Conservation (phyloP, 1,140 invertebrate genomes). For the Oryctes rhinoceros region DNA sequence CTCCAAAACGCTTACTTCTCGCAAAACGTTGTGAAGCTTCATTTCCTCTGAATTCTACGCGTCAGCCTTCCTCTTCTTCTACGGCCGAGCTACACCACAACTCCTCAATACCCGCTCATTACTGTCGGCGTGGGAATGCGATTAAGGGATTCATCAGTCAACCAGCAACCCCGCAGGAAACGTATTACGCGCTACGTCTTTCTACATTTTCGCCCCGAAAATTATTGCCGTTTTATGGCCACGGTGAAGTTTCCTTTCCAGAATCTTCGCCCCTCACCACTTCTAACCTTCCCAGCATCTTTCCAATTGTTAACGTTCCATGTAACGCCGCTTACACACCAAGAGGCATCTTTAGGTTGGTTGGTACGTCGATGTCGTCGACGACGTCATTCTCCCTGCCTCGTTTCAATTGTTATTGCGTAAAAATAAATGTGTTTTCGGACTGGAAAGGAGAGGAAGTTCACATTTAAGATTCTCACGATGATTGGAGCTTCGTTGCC, state of each 20-base stretch:
- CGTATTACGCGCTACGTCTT: conserved; percentile 18
- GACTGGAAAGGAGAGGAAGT: not conserved
- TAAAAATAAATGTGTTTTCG: conserved; percentile 34
- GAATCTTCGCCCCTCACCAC: not conserved
- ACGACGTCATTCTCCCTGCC: not conserved
- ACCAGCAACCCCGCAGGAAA: conserved; percentile 16
- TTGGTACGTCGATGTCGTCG: not conserved
- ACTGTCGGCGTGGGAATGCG: conserved; percentile 6
- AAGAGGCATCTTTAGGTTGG: not conserved
- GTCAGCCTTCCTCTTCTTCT: too few species aligned
- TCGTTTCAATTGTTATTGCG: conserved; percentile 27
- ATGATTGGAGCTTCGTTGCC: not conserved
- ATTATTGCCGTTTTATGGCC: conserved; percentile 24
- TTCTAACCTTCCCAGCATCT: not conserved
- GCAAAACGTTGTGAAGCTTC: too few species aligned
- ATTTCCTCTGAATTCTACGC: too few species aligned
- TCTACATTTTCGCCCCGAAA: conserved; percentile 20
- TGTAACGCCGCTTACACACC: too few species aligned
- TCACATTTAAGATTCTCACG: not conserved
- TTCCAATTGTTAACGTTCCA: too few species aligned
- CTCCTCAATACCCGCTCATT: not conserved
- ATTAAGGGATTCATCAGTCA: conserved; percentile 34
- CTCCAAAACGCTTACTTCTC: too few species aligned
- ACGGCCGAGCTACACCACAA: too few species aligned
- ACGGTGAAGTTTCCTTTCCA: conserved; percentile 9